These are phyloP conservation scores for cattle (Bos taurus) DNA, from an alignment of 2,113 vertebrate genomes.

Conservation along the genomic window DNA sequence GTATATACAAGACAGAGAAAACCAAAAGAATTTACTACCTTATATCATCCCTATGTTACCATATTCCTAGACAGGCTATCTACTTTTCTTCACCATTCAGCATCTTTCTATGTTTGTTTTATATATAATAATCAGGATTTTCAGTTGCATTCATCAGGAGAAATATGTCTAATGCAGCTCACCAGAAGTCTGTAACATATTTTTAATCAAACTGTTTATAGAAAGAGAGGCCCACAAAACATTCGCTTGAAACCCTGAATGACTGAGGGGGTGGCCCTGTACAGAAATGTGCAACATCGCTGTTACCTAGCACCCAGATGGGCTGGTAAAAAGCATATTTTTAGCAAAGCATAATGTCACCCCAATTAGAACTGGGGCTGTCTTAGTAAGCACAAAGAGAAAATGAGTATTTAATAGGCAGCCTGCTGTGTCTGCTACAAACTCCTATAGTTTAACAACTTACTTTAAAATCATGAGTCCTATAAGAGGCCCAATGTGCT, in stretches of 20 bases:
- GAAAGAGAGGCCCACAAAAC: background rate
- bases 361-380: background rate
- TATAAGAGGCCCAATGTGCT: background rate
- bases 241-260: background rate
- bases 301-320: background rate
- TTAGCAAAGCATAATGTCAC: background rate
- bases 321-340: background rate
- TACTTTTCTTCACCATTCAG: background rate
- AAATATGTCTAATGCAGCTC: background rate
- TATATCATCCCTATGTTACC: too few species aligned
- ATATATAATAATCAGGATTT: background rate
- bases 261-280: background rate
- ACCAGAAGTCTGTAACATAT: background rate
- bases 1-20: background rate
- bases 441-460: background rate
- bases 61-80: background rate
- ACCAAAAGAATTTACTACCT: rapidly evolving
- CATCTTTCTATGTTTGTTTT: background rate
- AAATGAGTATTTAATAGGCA: background rate
- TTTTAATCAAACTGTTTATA: background rate
- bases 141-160: background rate
- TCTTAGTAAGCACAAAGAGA: background rate
- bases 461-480: background rate
- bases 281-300: background rate
- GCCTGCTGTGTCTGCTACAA: background rate